Evolutionary conservation across 2,113 vertebrate species (phyloP), one percentile per base, ranked within the genome.

Genomic region (Stigmatopora argus): DNA sequence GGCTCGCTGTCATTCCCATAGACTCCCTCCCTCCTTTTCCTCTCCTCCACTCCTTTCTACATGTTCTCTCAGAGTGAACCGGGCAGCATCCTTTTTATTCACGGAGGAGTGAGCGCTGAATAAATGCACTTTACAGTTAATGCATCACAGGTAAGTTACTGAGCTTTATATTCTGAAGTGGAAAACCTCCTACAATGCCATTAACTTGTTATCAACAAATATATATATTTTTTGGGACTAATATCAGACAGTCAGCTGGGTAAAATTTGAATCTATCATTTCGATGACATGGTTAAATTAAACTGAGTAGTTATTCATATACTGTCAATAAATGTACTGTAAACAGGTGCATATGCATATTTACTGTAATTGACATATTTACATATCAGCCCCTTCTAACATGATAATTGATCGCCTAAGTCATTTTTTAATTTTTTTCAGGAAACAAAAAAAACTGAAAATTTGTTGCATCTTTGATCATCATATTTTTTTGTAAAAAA

Each of bases 71-170:
- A 38, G 1, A 65, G 49, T 69, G 34, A 73, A 74, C 34, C 78
- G 60, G 67, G 65, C 73, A 70, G 80, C 58, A 52, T 46, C 62
- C 41, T 62, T 31, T 64, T 77, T 67, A 65, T 49, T 77, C 76
- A 45, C 53, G 69, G 38, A 67, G 64, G 73, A n/a, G 67, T 38
- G 21, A 31, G 57, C 3, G 21, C 47, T 68, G 46, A 76, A 38
- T 53, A 21, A 77, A 56, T 0, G 7, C 56, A 66, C 60, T 47
- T 77, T 21, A 64, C 52, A 26, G 75, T 35, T 23, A 14, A 44
- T 61, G 44, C 60, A 52, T 13, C 31, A 55, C 46, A 73, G 77
- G 85, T 84, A 31, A 77, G 77, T 46, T 55, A 34, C n/a, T 5
- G 15, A 26, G n/a, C 44, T 58, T 57, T 19, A n/a, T 60, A 41